A percentile compares a stretch with the other conserved stretches of the same genome.
phyloP scores from a whole-genome alignment of 2,797 vertebrate species.

The Tenualosa ilisha region DNA sequence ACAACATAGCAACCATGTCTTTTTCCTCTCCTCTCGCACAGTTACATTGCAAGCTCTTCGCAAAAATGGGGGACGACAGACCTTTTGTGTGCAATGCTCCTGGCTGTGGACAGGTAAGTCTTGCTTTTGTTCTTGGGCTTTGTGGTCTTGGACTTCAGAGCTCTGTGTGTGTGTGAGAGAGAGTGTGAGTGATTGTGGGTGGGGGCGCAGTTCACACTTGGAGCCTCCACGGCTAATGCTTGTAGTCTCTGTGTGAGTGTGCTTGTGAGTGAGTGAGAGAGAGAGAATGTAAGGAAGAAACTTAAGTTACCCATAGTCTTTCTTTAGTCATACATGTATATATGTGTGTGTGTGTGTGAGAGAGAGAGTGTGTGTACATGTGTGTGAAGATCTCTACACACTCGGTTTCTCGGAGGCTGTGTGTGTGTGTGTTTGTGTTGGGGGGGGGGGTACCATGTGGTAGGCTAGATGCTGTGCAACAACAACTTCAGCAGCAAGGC shows the following conservation, averaged over 20 bases:
- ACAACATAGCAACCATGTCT: slow-evolving; percentile 70
- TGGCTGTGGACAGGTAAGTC: slow-evolving; percentile 97
- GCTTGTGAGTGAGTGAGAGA: neutral
- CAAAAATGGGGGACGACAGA: slow-evolving; percentile 97
- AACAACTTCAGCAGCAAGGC: neutral
- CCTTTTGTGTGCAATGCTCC: slow-evolving; percentile 96
- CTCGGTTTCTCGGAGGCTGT: neutral
- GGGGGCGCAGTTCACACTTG: neutral
- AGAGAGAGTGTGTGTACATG: neutral
- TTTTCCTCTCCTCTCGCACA: slow-evolving; percentile 76
- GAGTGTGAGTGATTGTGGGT: neutral
- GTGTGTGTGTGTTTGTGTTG: neutral
- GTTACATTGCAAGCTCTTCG: slow-evolving; percentile 80
- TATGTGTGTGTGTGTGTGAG: slow-evolving; percentile 8
- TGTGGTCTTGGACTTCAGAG: slow-evolving; percentile 51
- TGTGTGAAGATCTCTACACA: slow-evolving; percentile 12
- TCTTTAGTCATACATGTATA: slow-evolving; percentile 37
- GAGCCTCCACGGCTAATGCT: neutral
- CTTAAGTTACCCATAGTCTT: neutral
- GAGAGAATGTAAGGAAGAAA: neutral
- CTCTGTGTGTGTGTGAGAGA: neutral
- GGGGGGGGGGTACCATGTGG: neutral
- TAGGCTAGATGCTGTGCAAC: neutral
- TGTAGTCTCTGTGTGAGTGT: neutral
- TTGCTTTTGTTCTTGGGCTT: slow-evolving; percentile 28